phyloP scores from a whole-genome alignment of 2,797 vertebrate genomes.

The Pangasius mekongensis region DNA sequence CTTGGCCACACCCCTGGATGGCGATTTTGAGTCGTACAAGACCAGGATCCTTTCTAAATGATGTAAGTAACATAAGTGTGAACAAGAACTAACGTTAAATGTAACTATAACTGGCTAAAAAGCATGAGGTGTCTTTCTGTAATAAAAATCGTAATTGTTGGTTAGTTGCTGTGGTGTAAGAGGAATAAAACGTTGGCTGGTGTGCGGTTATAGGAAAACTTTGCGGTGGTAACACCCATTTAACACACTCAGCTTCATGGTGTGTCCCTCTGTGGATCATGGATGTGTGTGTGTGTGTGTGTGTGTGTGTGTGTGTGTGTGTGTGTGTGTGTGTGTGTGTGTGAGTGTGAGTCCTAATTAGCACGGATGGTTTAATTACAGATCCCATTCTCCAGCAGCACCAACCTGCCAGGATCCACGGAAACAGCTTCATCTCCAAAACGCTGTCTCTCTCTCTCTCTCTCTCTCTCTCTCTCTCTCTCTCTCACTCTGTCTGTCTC shows the following conservation, averaged over 20 bases:
- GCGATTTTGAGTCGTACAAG: not conserved
- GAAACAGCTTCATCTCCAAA: constrained; percentile 18
- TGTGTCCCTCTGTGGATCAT: not conserved
- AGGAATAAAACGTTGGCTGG: not conserved
- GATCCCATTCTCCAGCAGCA: constrained; percentile 61
- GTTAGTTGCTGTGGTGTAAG: not conserved
- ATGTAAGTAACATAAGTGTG: not conserved
- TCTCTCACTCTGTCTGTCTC: not conserved
- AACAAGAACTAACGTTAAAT: not conserved
- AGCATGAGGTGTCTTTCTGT: not conserved
- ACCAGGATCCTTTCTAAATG: not conserved
- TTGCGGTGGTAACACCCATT: not conserved
- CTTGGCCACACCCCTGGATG: not conserved
- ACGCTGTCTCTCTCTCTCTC: not conserved
- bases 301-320: constrained; percentile 1
- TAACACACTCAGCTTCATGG: constrained; percentile 4
- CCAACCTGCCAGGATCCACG: constrained; percentile 64
- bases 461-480: not conserved
- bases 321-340: constrained; percentile 11
- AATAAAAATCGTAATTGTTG: not conserved
- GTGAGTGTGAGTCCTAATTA: constrained; percentile 72
- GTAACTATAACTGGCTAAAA: not conserved
- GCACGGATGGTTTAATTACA: constrained; percentile 67
- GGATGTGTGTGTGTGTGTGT: not conserved
- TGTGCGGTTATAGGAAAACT: not conserved